A percentile compares a stretch with the other conserved stretches of the same genome.
Evolutionary conservation across 92 coral and sea anemone species (phyloP).

Genomic region (Zoanthus solanderi): DNA sequence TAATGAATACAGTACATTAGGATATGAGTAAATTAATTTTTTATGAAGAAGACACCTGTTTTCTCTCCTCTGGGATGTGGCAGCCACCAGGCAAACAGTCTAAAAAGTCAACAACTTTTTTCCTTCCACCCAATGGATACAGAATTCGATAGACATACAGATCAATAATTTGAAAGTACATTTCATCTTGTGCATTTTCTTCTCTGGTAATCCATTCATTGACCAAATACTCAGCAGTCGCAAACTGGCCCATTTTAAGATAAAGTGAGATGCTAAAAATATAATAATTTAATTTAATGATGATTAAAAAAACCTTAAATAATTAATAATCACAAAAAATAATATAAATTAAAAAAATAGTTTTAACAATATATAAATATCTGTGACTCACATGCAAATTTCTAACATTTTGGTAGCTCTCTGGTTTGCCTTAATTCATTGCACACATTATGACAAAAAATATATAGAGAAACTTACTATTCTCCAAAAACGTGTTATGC

Average conservation of each 20-base stretch:
- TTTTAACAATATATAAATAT: no score
- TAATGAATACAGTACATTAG: no score
- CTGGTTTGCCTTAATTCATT: no score
- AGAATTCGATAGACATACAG: slow-evolving; percentile 20
- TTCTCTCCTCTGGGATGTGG: slow-evolving; percentile 27
- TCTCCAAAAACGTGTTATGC: no score
- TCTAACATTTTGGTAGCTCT: no score
- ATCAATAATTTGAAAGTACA: slow-evolving; percentile 9
- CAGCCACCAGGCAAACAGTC: background rate
- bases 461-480: no score
- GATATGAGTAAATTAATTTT: no score
- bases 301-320: background rate
- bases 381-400: no score
- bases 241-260: slow-evolving; percentile 4
- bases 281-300: background rate
- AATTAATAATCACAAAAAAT: no score
- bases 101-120: slow-evolving; percentile 24
- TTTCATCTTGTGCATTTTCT: background rate
- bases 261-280: slow-evolving; percentile 6
- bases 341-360: no score
- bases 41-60: background rate
- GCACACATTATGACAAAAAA: no score
- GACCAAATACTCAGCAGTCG: slow-evolving; percentile 5
- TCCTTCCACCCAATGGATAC: slow-evolving; percentile 17
- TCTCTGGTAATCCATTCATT: slow-evolving; percentile 16